A percentile compares a stretch with the other conserved stretches of the same genome.
phyloP scores from a whole-genome alignment of 2,113 vertebrate species.

The Ibidorhyncha struthersii region DNA sequence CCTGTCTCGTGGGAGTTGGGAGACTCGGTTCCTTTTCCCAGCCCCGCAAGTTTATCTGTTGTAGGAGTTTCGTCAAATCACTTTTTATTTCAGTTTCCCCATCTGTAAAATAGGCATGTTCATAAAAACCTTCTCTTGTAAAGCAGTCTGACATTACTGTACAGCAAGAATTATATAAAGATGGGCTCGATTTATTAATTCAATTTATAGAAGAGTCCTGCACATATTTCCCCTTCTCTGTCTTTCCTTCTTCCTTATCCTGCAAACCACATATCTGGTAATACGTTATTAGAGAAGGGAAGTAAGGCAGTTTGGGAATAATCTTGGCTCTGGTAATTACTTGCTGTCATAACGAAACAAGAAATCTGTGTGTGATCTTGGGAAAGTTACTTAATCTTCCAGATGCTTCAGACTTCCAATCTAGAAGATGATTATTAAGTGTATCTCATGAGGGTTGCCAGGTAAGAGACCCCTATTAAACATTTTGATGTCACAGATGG shows the following conservation, averaged over 20 bases:
- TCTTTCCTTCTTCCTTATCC: not conserved
- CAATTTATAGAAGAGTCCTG: not conserved
- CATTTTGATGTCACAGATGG: not conserved
- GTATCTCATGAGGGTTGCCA: not conserved
- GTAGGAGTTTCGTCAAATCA: not conserved
- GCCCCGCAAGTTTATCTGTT: not conserved
- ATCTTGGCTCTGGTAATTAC: not conserved
- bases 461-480: not conserved
- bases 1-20: not conserved
- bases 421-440: not conserved
- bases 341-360: conserved; percentile 12
- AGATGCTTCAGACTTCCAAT: not conserved
- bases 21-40: not conserved
- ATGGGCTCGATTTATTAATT: not conserved
- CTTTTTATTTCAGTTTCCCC: not conserved
- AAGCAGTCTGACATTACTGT: not conserved
- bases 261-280: not conserved
- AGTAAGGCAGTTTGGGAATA: not conserved
- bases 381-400: not conserved
- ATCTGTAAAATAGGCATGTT: not conserved
- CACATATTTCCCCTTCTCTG: not conserved
- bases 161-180: not conserved
- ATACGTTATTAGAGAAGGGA: not conserved
- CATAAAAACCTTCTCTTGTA: not conserved
- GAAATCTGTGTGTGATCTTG: not conserved